These are phyloP conservation scores for Tylochromis polylepis DNA, from an alignment of 2,113 vertebrate genomes.

Conservation along the genomic window DNA sequence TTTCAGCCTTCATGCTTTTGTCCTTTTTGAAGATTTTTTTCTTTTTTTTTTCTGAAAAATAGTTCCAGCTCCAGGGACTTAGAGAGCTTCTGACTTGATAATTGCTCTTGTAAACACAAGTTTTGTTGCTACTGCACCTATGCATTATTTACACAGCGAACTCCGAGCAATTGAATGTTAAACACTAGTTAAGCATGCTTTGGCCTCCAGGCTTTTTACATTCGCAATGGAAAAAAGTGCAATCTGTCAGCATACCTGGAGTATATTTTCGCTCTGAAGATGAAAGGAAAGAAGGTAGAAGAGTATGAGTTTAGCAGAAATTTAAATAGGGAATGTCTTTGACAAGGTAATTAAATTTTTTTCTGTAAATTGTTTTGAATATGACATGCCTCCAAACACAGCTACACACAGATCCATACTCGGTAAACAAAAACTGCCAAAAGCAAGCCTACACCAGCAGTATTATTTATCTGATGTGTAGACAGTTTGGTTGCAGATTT, in stretches of 20 bases:
- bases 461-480: background rate
- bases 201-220: conserved; percentile 36
- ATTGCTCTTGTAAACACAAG: conserved; percentile 60
- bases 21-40: background rate
- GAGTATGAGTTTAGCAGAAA: conserved; percentile 1
- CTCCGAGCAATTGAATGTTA: conserved; percentile 44
- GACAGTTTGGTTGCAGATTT: background rate
- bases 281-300: conserved; percentile 1
- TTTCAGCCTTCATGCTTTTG: background rate
- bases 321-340: background rate
- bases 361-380: background rate
- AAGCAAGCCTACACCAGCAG: background rate
- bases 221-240: conserved; percentile 1
- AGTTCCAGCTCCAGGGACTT: conserved; percentile 28
- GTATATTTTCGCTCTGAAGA: conserved; percentile 1
- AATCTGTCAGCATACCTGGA: conserved; percentile 1
- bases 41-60: background rate
- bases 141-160: conserved; percentile 60
- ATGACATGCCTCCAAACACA: background rate
- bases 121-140: conserved; percentile 34
- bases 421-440: background rate
- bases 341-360: background rate
- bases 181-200: conserved; percentile 36
- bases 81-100: conserved; percentile 32
- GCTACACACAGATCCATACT: background rate